Conservation (phyloP, 2,888 invertebrate species). For the Acanthosepion pharaonis region DNA sequence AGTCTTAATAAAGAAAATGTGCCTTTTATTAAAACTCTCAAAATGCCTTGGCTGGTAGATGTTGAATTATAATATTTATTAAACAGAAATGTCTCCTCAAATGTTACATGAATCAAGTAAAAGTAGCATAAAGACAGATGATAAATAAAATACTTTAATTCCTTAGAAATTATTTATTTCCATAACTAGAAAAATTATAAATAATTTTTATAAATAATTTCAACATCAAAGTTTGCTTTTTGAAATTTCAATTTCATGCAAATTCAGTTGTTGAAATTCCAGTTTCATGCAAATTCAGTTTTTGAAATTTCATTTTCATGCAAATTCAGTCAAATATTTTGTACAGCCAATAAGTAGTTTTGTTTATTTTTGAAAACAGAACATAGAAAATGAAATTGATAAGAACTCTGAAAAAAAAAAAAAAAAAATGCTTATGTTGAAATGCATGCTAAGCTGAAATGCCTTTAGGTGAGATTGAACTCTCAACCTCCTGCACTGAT, state of each 20-base stretch:
- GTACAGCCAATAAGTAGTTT: not conserved
- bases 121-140: no score
- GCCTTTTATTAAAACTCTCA: no score
- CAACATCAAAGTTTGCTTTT: not conserved
- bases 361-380: not conserved
- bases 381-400: not conserved
- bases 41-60: no score
- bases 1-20: no score
- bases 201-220: no score
- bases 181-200: no score
- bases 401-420: not conserved
- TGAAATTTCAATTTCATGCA: not conserved
- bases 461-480: not conserved
- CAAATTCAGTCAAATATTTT: not conserved
- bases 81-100: no score
- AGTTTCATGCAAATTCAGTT: not conserved
- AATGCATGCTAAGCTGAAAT: not conserved
- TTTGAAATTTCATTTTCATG: not conserved
- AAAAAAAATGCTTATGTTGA: no score
- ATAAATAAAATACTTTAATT: no score
- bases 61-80: no score
- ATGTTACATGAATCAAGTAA: no score
- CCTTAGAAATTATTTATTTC: no score
- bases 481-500: not conserved
- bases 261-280: not conserved